Evolutionary conservation across 1,140 invertebrate genomes (phyloP).

Genomic region (Drosophila equinoxialis): DNA sequence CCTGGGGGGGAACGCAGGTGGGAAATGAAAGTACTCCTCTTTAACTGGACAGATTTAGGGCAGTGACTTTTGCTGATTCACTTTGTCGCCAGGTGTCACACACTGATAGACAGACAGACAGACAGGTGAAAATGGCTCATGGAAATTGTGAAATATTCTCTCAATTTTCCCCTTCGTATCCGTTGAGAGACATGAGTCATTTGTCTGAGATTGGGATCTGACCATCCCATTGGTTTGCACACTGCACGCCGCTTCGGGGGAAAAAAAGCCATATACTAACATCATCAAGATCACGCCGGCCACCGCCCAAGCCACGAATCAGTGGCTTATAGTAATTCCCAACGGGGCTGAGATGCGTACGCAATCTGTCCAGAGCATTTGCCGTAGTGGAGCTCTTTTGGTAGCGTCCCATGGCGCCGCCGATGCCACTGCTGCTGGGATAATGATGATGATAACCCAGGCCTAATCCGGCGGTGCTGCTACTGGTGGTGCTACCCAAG

Average conservation of each 20-base stretch:
- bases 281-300: constrained; percentile 65
- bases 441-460: constrained; percentile 21
- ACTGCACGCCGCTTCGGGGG: constrained; percentile 35
- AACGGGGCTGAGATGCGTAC: constrained; percentile 79
- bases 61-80: constrained; percentile 47
- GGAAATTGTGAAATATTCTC: constrained; percentile 5
- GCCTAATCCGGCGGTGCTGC: constrained; percentile 33
- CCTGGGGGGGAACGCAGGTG: no score
- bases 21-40: neutral
- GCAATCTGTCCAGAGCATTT: constrained; percentile 77
- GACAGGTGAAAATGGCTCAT: constrained; percentile 51
- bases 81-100: no score
- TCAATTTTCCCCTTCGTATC: no score
- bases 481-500: constrained; percentile 31
- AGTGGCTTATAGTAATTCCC: constrained; percentile 80
- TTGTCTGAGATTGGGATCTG: constrained; percentile 16
- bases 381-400: constrained; percentile 79
- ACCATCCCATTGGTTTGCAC: constrained; percentile 46
- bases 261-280: constrained; percentile 63
- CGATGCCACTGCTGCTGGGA: constrained; percentile 41
- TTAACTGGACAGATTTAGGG: constrained; percentile 60
- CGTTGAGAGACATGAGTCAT: constrained; percentile 22
- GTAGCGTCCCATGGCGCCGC: constrained; percentile 62
- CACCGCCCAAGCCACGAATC: constrained; percentile 67
- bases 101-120: constrained; percentile 14